These are phyloP conservation scores for Malurus elegans DNA, from an alignment of 2,113 vertebrate species.

Conservation along the genomic window DNA sequence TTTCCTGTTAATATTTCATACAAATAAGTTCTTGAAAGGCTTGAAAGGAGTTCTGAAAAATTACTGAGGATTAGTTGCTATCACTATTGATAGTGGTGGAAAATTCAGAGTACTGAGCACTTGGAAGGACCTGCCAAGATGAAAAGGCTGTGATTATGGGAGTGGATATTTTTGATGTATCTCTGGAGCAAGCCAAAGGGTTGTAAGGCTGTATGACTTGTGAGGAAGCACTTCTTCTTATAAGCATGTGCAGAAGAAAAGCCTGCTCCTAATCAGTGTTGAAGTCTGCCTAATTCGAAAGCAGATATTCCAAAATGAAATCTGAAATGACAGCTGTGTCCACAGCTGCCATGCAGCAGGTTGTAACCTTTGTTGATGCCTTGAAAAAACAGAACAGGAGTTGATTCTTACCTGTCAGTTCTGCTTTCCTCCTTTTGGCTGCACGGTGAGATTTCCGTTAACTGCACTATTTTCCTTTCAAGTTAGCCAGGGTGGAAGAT, in stretches of 20 bases:
- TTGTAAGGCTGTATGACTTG: background rate
- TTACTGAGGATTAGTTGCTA: background rate
- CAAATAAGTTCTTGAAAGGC: background rate
- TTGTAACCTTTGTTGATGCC: background rate
- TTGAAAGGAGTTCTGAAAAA: slow-evolving; percentile 25
- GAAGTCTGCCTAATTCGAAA: background rate
- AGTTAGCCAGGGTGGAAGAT: background rate
- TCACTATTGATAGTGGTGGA: background rate
- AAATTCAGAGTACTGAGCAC: background rate
- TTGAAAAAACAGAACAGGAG: background rate
- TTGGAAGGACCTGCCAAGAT: background rate
- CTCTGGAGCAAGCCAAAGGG: background rate
- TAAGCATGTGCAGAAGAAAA: background rate
- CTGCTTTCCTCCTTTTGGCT: background rate
- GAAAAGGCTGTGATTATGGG: background rate
- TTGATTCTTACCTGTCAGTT: background rate
- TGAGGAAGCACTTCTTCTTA: background rate
- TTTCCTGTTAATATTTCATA: slow-evolving; percentile 30
- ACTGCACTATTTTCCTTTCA: background rate
- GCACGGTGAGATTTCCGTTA: background rate
- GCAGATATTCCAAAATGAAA: background rate
- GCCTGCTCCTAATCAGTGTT: background rate
- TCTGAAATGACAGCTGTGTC: background rate
- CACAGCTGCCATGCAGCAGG: background rate
- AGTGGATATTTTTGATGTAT: background rate